Evolutionary conservation across 37 sponge, comb jelly and placozoan genomes (phyloP).

Genomic region (Halisarca cf. caerulea): DNA sequence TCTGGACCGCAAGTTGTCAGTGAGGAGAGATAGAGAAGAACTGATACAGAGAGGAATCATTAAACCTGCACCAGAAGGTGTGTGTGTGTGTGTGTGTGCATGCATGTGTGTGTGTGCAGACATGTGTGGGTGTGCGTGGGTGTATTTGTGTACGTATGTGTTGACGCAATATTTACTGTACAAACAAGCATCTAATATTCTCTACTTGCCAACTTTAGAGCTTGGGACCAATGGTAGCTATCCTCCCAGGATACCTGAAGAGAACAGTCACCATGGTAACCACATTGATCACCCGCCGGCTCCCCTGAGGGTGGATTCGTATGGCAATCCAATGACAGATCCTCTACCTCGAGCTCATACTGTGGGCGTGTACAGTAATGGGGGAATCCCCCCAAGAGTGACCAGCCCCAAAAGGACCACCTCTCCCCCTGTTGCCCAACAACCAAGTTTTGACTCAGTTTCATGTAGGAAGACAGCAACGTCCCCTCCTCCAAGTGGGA

Average conservation of each 20-base stretch:
- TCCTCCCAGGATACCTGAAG: too few relatives aligned
- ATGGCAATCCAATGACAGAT: constrained; percentile 14
- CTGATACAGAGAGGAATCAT: constrained; percentile 14
- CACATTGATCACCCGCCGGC: background rate
- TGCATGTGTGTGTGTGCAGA: background rate
- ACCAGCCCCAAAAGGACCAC: too few relatives aligned
- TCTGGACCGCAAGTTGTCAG: constrained; percentile 13
- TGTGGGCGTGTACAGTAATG: background rate
- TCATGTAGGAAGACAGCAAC: too few relatives aligned
- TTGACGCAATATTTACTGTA: too few relatives aligned
- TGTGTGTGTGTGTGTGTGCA: background rate
- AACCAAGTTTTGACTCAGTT: too few relatives aligned
- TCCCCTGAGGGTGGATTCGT: background rate
- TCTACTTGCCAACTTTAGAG: too few relatives aligned
- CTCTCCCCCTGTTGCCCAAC: too few relatives aligned
- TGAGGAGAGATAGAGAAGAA: constrained; percentile 15
- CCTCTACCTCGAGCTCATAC: background rate
- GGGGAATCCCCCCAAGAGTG: background rate
- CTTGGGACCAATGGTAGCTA: too few relatives aligned
- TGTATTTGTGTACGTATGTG: background rate
- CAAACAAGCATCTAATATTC: too few relatives aligned
- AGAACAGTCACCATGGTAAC: too few relatives aligned
- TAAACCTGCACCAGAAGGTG: constrained; percentile 8
- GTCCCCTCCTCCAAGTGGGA: too few relatives aligned
- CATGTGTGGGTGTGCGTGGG: background rate